phyloP scores from a whole-genome alignment of 1,140 invertebrate genomes.

The Periplaneta americana region DNA sequence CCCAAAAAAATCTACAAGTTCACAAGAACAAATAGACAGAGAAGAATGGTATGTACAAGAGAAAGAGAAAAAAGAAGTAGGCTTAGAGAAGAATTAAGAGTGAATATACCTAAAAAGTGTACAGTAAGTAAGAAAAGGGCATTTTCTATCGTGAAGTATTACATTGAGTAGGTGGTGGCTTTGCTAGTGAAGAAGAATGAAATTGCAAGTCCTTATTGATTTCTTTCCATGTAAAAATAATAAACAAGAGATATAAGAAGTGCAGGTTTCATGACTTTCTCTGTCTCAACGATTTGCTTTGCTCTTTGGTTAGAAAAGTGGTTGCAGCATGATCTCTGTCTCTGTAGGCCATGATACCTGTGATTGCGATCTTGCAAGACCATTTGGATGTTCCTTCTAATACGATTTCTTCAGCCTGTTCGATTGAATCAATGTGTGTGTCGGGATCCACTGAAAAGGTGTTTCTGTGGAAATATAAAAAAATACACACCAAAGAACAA shows the following conservation, averaged over 20 bases:
- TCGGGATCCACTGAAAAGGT: conserved; percentile 97
- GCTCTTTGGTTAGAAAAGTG: not conserved
- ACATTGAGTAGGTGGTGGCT: not conserved
- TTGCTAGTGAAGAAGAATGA: not conserved
- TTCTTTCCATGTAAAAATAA: not conserved
- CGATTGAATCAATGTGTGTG: conserved; percentile 97
- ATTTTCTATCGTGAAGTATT: not conserved
- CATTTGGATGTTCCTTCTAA: conserved; percentile 99
- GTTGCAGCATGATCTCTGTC: not conserved
- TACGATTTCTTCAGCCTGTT: conserved; percentile 94
- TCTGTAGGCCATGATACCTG: conserved; percentile 58
- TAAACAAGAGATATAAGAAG: not conserved
- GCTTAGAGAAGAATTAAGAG: not conserved
- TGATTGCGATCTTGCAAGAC: conserved; percentile 99
- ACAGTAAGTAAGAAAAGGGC: not conserved
- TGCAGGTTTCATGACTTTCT: not conserved
- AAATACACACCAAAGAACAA: conserved; percentile 19
- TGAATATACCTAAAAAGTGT: not conserved
- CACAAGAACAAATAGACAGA: not conserved
- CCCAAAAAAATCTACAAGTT: not conserved
- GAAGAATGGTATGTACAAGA: not conserved
- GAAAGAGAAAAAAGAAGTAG: not conserved
- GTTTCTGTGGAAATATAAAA: conserved; percentile 57
- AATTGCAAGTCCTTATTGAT: not conserved
- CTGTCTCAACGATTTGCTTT: not conserved